These are phyloP conservation scores for Heterotilapia buettikoferi DNA, from an alignment of 2,113 vertebrate genomes.

Conservation along the genomic window DNA sequence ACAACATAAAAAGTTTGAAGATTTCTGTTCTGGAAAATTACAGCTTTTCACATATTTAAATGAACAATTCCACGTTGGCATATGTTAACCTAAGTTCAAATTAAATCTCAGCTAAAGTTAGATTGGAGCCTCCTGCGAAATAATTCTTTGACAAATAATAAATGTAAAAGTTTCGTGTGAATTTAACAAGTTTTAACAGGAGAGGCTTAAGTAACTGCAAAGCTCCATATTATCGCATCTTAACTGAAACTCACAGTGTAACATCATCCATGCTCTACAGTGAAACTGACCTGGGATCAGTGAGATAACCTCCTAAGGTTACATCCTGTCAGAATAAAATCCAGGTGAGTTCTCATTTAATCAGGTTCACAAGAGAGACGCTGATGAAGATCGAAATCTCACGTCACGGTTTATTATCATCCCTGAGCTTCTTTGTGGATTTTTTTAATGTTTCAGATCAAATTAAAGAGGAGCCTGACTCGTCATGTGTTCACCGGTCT, in stretches of 20 bases:
- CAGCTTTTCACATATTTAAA: fast-evolving
- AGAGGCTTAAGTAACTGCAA: neutral
- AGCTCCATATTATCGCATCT: neutral
- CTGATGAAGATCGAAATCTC: neutral
- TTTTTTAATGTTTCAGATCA: neutral
- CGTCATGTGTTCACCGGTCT: fast-evolving
- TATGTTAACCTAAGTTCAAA: neutral
- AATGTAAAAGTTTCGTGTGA: neutral
- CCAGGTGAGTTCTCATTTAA: neutral
- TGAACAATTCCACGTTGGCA: neutral
- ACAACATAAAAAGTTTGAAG: neutral
- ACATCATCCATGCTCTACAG: neutral
- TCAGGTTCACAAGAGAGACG: neutral
- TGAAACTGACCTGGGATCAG: neutral
- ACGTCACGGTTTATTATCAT: neutral
- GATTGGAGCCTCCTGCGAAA: neutral
- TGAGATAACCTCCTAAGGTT: neutral
- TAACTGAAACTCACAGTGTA: neutral
- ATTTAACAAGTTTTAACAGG: neutral
- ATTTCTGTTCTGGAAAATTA: neutral
- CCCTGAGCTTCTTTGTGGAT: neutral
- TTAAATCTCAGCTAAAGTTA: neutral
- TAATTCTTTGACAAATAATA: neutral
- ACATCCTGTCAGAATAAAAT: neutral
- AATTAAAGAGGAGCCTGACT: neutral